phyloP scores from a whole-genome alignment of 2,113 vertebrate genomes.

The Neomonachus schauinslandi region DNA sequence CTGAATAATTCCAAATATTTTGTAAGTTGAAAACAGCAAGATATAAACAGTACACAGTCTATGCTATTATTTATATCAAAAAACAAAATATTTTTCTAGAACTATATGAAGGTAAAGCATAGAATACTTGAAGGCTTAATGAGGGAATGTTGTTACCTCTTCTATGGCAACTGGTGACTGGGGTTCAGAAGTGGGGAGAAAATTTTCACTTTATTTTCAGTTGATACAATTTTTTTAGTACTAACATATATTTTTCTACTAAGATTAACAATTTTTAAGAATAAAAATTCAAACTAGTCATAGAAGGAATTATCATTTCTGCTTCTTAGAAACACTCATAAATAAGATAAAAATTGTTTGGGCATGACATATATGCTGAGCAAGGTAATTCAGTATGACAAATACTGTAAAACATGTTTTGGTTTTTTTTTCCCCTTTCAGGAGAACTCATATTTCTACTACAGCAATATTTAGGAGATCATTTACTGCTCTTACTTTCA shows the following conservation, averaged over 20 bases:
- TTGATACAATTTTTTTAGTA: background rate
- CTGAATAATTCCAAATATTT: background rate
- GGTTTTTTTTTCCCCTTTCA: background rate
- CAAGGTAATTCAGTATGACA: background rate
- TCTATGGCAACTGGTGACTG: background rate
- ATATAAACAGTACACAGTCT: background rate
- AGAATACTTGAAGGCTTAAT: background rate
- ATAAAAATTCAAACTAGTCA: background rate
- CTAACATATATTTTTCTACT: background rate
- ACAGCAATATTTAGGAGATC: background rate
- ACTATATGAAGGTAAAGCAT: background rate
- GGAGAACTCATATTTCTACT: background rate
- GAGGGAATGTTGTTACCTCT: background rate
- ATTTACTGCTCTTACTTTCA: background rate
- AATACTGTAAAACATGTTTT: background rate
- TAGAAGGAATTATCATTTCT: background rate
- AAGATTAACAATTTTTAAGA: background rate
- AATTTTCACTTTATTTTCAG: background rate
- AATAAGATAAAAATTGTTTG: conserved; percentile 18
- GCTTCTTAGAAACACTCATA: background rate
- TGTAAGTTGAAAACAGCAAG: background rate
- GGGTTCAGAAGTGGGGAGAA: background rate
- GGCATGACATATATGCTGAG: background rate
- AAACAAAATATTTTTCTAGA: background rate
- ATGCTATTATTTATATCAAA: background rate